phyloP scores from a whole-genome alignment of 2,888 invertebrate species.

The Harpalus rufipes region DNA sequence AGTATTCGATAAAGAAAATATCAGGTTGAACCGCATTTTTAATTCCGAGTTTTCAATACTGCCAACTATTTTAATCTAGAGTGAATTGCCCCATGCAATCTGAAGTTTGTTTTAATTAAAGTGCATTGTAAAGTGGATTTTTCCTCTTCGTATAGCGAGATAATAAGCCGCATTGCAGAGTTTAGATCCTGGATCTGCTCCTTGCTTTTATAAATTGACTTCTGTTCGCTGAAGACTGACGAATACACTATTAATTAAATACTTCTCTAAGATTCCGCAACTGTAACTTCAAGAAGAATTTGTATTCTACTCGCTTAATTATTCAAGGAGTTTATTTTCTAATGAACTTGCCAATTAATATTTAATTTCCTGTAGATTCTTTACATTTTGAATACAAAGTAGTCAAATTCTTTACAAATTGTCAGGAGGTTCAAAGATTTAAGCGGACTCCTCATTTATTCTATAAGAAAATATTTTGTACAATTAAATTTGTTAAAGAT shows the following conservation, averaged over 20 bases:
- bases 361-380: slow-evolving; percentile 3
- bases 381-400: not conserved
- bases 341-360: slow-evolving; percentile 13
- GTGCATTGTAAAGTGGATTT: not conserved
- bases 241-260: slow-evolving; percentile 46
- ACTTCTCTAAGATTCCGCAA: slow-evolving; percentile 18
- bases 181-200: not conserved
- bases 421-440: too few relatives aligned
- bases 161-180: slow-evolving; percentile 22
- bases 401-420: not conserved
- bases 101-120: slow-evolving; percentile 20
- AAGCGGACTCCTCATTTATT: too few relatives aligned
- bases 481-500: too few relatives aligned
- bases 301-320: slow-evolving; percentile 17
- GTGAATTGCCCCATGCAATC: not conserved
- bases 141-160: not conserved
- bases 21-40: not conserved
- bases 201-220: slow-evolving; percentile 31
- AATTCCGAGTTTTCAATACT: not conserved
- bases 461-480: too few relatives aligned
- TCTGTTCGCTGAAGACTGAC: slow-evolving; percentile 20
- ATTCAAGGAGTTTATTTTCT: not conserved
- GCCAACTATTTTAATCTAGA: not conserved
- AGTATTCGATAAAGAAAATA: not conserved
- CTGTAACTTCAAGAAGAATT: slow-evolving; percentile 12